A percentile compares a stretch with the other conserved stretches of the same genome.
Evolutionary conservation across 1,140 invertebrate genomes (phyloP).

Genomic region (Hydropsyche tenuis): DNA sequence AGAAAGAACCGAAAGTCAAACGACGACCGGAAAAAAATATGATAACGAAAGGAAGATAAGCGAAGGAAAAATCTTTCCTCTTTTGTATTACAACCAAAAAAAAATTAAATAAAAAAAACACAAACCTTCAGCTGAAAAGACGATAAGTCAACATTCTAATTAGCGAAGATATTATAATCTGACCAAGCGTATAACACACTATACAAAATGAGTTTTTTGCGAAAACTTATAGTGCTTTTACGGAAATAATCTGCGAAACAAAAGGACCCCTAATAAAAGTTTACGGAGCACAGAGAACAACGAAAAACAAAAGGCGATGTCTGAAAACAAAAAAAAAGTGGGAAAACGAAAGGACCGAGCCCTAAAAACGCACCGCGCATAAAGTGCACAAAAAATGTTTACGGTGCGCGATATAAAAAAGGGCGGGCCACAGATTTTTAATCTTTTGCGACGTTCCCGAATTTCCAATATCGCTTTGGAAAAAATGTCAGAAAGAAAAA

Average conservation of each 20-base stretch:
- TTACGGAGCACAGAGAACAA: neutral
- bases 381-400: slow-evolving; percentile 24
- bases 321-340: neutral
- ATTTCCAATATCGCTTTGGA: neutral
- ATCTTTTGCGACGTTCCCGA: slow-evolving; percentile 14
- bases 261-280: slow-evolving; percentile 17
- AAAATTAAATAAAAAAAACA: too few species aligned
- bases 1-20: too few species aligned
- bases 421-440: neutral
- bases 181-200: neutral
- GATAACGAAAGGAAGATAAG: too few species aligned
- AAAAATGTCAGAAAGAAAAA: too few species aligned
- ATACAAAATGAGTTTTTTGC: neutral
- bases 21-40: too few species aligned
- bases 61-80: too few species aligned
- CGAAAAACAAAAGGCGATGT: neutral
- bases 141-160: too few species aligned
- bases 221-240: neutral
- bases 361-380: slow-evolving; percentile 1
- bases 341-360: neutral
- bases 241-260: slow-evolving; percentile 12
- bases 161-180: too few species aligned
- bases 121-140: too few species aligned
- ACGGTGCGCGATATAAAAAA: slow-evolving; percentile 1
- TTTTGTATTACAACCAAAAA: too few species aligned